phyloP scores from a whole-genome alignment of 2,113 vertebrate species.

The Penelope pileata region DNA sequence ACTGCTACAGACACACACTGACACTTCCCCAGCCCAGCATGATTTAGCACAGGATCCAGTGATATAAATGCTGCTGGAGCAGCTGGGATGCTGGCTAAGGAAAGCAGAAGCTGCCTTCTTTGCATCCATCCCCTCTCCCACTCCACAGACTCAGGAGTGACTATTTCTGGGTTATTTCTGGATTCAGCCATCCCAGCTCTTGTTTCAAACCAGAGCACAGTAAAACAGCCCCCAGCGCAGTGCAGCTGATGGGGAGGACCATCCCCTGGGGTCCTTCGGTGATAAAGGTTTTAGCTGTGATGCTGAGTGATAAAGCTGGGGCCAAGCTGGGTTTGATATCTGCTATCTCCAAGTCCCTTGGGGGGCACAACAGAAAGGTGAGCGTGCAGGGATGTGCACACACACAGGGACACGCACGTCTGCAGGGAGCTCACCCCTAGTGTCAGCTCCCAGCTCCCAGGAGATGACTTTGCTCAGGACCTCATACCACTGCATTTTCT shows the following conservation, averaged over 20 bases:
- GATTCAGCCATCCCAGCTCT: neutral
- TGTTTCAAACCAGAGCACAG: neutral
- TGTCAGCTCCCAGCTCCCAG: neutral
- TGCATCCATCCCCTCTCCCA: neutral
- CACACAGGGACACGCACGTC: neutral
- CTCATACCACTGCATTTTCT: neutral
- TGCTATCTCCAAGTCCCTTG: neutral
- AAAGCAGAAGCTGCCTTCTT: neutral
- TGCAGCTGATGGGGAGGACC: neutral
- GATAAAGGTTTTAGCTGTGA: neutral
- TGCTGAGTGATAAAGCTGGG: neutral
- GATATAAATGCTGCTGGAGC: neutral
- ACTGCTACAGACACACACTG: rapidly evolving
- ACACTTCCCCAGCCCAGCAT: neutral
- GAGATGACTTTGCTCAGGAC: neutral
- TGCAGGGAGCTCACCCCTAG: neutral
- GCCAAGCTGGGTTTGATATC: neutral
- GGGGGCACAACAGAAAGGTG: rapidly evolving
- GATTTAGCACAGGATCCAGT: neutral
- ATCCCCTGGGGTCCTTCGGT: rapidly evolving
- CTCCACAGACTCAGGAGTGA: neutral
- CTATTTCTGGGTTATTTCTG: neutral
- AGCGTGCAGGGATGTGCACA: neutral
- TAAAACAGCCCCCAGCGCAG: neutral
- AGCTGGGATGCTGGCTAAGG: neutral